A percentile compares a stretch with the other conserved stretches of the same genome.
phyloP scores from a whole-genome alignment of 2,113 vertebrate genomes.

The Pedetes capensis region DNA sequence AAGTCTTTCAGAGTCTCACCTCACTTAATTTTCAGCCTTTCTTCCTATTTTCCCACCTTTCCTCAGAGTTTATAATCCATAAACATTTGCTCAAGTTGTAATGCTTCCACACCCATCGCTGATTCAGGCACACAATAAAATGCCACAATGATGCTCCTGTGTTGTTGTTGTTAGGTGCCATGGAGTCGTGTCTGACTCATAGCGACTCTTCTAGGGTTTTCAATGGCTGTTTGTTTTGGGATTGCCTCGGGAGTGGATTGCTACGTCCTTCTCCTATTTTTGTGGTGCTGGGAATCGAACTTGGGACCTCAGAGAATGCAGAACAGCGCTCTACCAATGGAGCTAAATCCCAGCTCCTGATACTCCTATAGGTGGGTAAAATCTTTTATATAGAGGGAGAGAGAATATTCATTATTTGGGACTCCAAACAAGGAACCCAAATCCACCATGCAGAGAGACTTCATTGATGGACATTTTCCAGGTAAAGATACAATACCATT shows the following conservation, averaged over 20 bases:
- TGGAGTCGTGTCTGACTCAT: too few species aligned
- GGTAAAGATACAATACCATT: background rate
- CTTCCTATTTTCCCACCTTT: background rate
- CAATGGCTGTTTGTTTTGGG: too few species aligned
- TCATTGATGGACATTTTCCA: background rate
- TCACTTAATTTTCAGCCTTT: background rate
- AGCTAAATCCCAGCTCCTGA: too few species aligned
- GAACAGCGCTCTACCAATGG: too few species aligned
- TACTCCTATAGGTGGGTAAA: background rate
- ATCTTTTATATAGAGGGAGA: background rate
- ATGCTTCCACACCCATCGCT: background rate
- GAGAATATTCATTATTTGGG: background rate
- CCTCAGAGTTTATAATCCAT: background rate
- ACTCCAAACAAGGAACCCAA: background rate
- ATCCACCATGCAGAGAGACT: background rate
- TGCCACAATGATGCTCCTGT: fast-evolving
- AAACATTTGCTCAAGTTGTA: background rate
- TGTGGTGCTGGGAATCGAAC: too few species aligned
- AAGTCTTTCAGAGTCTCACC: background rate
- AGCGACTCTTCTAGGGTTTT: too few species aligned
- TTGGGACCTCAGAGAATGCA: too few species aligned
- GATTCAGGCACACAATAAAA: background rate
- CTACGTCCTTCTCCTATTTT: too few species aligned
- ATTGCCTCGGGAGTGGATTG: too few species aligned
- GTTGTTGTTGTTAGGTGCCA: too few species aligned